Conservation (phyloP, 2,888 invertebrate genomes). For the Calameuta pallipes region DNA sequence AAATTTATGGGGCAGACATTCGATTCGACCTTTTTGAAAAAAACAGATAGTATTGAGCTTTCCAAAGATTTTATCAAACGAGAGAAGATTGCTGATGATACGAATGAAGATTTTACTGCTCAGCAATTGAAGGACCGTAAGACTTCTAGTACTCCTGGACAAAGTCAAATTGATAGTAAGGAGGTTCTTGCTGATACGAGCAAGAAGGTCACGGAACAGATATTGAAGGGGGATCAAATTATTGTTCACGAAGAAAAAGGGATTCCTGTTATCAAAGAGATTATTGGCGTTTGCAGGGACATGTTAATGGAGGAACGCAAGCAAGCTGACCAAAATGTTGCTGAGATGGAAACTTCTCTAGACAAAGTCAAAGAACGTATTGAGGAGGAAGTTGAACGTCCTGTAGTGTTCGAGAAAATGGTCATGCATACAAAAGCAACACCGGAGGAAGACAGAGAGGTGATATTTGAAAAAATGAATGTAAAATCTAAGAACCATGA, state of each 20-base stretch:
- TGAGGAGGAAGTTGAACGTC: background rate
- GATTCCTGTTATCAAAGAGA: background rate
- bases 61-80: conserved; percentile 24
- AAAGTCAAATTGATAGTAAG: background rate
- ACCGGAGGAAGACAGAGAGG: conserved; percentile 1
- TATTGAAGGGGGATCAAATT: background rate
- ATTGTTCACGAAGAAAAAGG: background rate
- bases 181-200: background rate
- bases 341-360: background rate
- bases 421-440: background rate
- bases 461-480: conserved; percentile 8
- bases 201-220: background rate
- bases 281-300: background rate
- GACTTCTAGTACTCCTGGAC: background rate
- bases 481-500: background rate
- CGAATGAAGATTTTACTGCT: background rate
- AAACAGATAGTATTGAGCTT: conserved; percentile 14
- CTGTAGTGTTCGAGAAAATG: background rate
- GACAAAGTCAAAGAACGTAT: background rate
- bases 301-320: background rate
- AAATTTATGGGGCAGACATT: background rate
- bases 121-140: background rate
- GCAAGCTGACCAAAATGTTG: background rate
- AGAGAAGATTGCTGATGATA: conserved; percentile 9
- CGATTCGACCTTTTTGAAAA: conserved; percentile 26